Evolutionary conservation across 2,888 invertebrate species (phyloP).

Genomic region (Aspidiotus destructor): DNA sequence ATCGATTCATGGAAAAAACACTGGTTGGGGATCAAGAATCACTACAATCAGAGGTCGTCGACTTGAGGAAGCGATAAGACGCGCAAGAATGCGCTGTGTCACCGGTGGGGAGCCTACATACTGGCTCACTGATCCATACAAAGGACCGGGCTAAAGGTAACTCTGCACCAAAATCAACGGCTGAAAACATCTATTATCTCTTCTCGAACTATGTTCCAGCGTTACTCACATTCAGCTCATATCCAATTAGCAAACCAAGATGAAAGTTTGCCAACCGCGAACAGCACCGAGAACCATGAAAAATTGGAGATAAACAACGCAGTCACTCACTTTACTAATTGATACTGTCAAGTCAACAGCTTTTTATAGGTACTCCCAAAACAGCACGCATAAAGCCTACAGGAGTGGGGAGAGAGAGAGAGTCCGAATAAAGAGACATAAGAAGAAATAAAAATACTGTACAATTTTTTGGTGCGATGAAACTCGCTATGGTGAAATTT

Average conservation of each 20-base stretch:
- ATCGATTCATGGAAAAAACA: background rate
- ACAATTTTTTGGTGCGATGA: no score
- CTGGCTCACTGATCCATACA: background rate
- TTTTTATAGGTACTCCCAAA: background rate
- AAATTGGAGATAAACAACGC: background rate
- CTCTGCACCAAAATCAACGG: background rate
- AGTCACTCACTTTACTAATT: background rate
- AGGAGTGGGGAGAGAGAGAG: no score
- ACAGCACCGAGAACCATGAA: background rate
- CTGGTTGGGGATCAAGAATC: slow-evolving; percentile 4
- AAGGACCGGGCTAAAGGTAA: background rate
- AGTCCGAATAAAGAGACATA: no score
- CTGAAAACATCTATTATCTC: background rate
- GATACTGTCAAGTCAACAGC: background rate
- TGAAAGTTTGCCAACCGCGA: background rate
- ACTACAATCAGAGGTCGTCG: background rate
- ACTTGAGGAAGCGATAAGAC: background rate
- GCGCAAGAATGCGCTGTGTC: background rate
- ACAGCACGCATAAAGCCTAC: background rate
- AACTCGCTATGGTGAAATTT: no score
- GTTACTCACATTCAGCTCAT: background rate
- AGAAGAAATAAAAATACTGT: no score
- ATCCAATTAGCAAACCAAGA: background rate
- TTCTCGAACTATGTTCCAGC: background rate
- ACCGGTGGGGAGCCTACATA: background rate